Base-by-base conservation (phyloP, 2,888 invertebrate species). In the Scrobipalpa atriplicella region DNA sequence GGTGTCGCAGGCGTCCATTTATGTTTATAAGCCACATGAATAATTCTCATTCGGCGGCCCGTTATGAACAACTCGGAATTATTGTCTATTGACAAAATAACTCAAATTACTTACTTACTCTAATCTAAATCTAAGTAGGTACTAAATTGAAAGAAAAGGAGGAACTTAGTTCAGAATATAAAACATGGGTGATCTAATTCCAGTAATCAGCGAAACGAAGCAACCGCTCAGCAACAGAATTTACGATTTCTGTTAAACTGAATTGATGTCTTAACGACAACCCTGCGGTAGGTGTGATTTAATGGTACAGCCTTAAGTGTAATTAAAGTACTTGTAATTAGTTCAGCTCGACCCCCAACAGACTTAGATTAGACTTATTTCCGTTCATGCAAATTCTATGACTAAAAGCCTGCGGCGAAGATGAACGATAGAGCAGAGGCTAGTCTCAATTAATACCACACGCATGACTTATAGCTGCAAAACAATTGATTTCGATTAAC, bases 401-500 rank as follows among this genome's bases (percentile, higher is more conserved):
- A 18, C 61, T 77, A 76, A 79, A 52, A 78, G 89, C 86, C 84
- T 69, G 72, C 73, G 80, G 88, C 82, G 70, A 71, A 75, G 79
- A 82, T 80, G 78, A 77, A 83, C 78, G 78, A 82, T 79, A 81
- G 79, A 79, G 52, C 29, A 52, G 16, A 63, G 18, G 38, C 52
- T 81, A 86, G 81, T 80, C 86, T 89, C 87, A 90, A 91, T 90
- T 90, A 90, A 90, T 86, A 81, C 77, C 76, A 78, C 74, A 78
- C 79, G 77, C 75, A 85, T 87, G 88, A 90, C 78, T 90, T 91
- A 92, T 84, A 77, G 85, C 82, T 64, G 75, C 78, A 81, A 86
- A 91, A 90, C 92, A 91, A 92, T 91, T 88, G 90, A 85, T 85
- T 89, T 89, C 87, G 84, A 90, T 90, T 90, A 90, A 86, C 84